phyloP scores from a whole-genome alignment of 2,113 vertebrate genomes.

The Anarhynchus alexandrinus region DNA sequence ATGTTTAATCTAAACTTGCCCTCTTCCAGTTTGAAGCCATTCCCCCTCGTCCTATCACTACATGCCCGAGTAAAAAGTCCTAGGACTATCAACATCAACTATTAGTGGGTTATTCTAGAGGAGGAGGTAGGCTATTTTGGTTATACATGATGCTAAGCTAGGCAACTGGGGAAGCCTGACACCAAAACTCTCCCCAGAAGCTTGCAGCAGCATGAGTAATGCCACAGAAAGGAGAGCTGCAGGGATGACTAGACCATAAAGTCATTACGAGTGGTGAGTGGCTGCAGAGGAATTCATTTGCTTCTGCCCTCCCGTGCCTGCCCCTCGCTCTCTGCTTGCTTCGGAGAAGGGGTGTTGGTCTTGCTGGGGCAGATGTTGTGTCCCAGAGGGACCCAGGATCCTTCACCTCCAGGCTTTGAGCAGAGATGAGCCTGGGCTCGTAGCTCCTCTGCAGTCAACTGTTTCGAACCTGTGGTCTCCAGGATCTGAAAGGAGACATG shows the following conservation, averaged over 20 bases:
- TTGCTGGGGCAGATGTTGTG: not conserved
- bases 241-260: not conserved
- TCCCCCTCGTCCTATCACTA: too few species aligned
- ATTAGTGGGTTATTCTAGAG: not conserved
- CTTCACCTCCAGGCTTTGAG: not conserved
- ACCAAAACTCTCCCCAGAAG: not conserved
- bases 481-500: not conserved
- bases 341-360: not conserved
- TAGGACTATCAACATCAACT: too few species aligned
- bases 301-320: not conserved
- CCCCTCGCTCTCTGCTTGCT: not conserved
- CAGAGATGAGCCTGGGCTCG: not conserved
- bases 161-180: not conserved
- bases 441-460: not conserved
- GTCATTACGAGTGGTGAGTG: not conserved
- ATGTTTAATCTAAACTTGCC: too few species aligned
- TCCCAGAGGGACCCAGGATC: not conserved
- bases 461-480: not conserved
- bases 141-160: not conserved
- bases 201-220: not conserved
- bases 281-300: not conserved
- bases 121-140: not conserved
- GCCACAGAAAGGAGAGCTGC: not conserved
- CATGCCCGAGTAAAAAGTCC: too few species aligned
- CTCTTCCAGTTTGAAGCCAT: too few species aligned